Evolutionary conservation across 1,140 invertebrate species (phyloP).

Genomic region (Drosophila novamexicana): DNA sequence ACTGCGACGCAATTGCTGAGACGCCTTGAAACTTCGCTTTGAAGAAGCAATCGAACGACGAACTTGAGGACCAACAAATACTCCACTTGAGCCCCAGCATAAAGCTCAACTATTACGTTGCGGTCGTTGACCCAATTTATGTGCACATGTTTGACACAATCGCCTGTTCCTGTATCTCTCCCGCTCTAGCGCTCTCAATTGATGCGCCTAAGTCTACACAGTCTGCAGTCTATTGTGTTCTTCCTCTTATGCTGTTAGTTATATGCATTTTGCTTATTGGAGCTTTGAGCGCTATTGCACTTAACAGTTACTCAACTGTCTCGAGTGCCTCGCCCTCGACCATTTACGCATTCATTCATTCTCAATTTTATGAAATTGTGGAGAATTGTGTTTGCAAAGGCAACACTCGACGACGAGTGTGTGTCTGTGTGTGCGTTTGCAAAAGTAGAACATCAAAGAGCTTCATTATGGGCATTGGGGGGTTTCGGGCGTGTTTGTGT

Average conservation of each 20-base stretch:
- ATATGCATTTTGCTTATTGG: slow-evolving; percentile 25
- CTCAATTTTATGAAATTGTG: slow-evolving; percentile 15
- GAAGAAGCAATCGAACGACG: slow-evolving; percentile 12
- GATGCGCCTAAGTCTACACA: slow-evolving; percentile 16
- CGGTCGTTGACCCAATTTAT: slow-evolving; percentile 79
- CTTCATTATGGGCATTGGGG: background rate
- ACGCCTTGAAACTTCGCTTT: slow-evolving; percentile 39
- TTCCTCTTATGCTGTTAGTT: slow-evolving; percentile 8
- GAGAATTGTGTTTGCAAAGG: slow-evolving; percentile 43
- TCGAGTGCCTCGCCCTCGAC: slow-evolving; percentile 17
- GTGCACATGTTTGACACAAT: slow-evolving; percentile 54
- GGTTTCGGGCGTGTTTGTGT: background rate
- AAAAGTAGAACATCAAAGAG: slow-evolving; percentile 58
- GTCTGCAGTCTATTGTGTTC: slow-evolving; percentile 7
- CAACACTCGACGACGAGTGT: slow-evolving; percentile 4
- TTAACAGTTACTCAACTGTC: slow-evolving; percentile 27
- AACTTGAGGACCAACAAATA: slow-evolving; percentile 5
- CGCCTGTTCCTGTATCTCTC: slow-evolving; percentile 43
- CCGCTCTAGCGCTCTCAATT: slow-evolving; percentile 24
- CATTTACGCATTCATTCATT: slow-evolving; percentile 56
- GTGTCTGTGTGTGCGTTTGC: slow-evolving; percentile 18
- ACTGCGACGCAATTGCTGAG: slow-evolving; percentile 56
- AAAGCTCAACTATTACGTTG: slow-evolving; percentile 63
- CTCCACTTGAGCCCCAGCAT: slow-evolving; percentile 19
- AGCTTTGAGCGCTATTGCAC: slow-evolving; percentile 22